Evolutionary conservation across 37 sponge, comb jelly and placozoan genomes (phyloP).

Genomic region (Crambe crambe): DNA sequence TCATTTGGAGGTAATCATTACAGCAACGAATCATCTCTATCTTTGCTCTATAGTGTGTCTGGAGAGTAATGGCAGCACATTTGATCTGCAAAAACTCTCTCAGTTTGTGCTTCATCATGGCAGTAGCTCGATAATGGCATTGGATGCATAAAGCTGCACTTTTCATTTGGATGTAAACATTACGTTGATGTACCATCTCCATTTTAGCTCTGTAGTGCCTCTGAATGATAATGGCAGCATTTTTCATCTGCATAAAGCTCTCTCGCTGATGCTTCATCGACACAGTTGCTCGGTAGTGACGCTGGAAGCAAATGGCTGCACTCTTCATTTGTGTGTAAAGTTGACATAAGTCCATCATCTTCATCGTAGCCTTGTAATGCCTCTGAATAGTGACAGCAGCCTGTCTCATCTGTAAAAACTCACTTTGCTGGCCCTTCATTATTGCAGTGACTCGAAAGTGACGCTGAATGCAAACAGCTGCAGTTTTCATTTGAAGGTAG

Average conservation of each 20-base stretch:
- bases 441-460: conserved; percentile 15
- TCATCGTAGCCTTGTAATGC: conserved; percentile 12
- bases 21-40: no score
- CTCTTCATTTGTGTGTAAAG: neutral
- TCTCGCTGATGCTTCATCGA: conserved; percentile 8
- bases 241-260: neutral
- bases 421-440: conserved; percentile 15
- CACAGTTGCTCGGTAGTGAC: conserved; percentile 17
- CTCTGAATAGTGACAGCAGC: conserved; percentile 48
- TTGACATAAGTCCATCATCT: neutral
- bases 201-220: conserved; percentile 7
- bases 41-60: conserved; percentile 23
- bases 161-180: conserved; percentile 5
- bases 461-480: conserved; percentile 48
- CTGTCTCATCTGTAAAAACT: conserved; percentile 1
- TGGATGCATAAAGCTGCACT: conserved; percentile 17
- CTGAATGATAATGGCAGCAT: neutral
- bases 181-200: neutral
- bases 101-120: neutral
- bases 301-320: conserved; percentile 48
- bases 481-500: neutral
- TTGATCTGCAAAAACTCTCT: neutral
- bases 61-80: conserved; percentile 1
- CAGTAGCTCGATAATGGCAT: conserved; percentile 9
- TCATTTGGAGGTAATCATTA: neutral